Base-by-base conservation (phyloP, 2,888 invertebrate genomes). In the Ariolimax columbianus region DNA sequence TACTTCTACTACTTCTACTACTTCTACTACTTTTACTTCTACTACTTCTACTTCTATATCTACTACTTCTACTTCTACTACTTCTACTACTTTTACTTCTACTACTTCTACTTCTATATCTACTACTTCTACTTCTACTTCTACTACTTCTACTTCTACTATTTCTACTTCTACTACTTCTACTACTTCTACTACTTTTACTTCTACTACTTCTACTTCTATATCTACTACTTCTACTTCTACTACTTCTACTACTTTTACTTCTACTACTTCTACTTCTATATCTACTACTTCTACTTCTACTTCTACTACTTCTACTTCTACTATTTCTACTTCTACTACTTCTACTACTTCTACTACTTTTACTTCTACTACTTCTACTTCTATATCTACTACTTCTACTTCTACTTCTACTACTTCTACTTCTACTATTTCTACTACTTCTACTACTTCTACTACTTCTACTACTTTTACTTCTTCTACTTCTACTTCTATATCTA, bases 1-100 rank as follows among this genome's bases (percentile, higher is more conserved):
- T 73, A 17, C 38, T 73, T 17, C n/a, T 73, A 17, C 73, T 73
- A 11, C 73, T 73, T 17, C 40, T 73, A 19, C 73, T 73, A 17
- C 73, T 38, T 4, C 66, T 66, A 7, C 66, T 66, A 7, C 66
- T 7, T 30, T 17, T 66, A 11, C 66, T 7, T 30, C 66, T 66
- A 7, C 66, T 66, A 11, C 30, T 30, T n/a, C 73, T 33, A 7
- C 11, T 73, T 23, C 40, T 11, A 11, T n/a, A 19, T 17, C 40
- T 73, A 47, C 17, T n/a, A 47, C 30, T 47, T 7, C 23, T 36
- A 23, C 36, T 70, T 0, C 7, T 73, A 73, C 23, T 73, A n/a
- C 43, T 38, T 26, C 40, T 73, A 47, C 30, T n/a, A 47, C 30
- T 47, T 7, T n/a, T 36, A 23, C 36, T 70, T 0, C 7, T 73